Evolutionary conservation across 2,888 invertebrate species (phyloP).

Genomic region (Acholoe squamosa): DNA sequence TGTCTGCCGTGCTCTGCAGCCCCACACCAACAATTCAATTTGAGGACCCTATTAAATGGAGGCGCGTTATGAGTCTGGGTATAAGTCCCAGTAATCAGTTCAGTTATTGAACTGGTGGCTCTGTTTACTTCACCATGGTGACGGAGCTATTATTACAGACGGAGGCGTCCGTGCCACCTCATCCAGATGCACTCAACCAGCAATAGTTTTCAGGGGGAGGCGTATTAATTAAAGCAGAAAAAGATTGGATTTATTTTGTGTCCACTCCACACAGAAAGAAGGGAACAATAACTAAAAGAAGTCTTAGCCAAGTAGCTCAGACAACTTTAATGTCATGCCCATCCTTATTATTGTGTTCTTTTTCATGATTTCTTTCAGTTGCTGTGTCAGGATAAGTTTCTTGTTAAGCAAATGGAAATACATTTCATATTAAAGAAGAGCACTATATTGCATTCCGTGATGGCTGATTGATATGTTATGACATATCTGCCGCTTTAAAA

Average conservation of each 20-base stretch:
- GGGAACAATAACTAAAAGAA: too few species aligned
- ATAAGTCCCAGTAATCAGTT: constrained; percentile 47
- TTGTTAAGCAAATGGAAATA: too few species aligned
- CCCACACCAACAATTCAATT: not conserved
- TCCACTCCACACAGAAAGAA: too few species aligned
- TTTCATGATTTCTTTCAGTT: too few species aligned
- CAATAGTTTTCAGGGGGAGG: constrained; percentile 2
- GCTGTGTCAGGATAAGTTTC: too few species aligned
- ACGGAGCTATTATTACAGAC: constrained; percentile 22
- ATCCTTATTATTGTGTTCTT: too few species aligned
- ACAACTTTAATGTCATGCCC: too few species aligned
- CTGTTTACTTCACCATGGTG: constrained; percentile 22
- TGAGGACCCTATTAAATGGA: constrained; percentile 24
- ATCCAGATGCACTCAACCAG: not conserved
- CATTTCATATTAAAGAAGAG: too few species aligned
- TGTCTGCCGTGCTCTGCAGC: not conserved
- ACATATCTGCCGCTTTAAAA: too few species aligned
- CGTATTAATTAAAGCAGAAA: constrained; percentile 26
- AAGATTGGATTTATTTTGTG: not conserved
- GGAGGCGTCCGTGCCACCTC: constrained; percentile 1
- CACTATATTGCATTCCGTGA: too few species aligned
- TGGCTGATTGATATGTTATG: too few species aligned
- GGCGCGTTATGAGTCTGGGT: not conserved
- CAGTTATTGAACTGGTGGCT: constrained; percentile 9
- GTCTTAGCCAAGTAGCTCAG: too few species aligned